These are phyloP conservation scores for Argopecten irradians DNA, from an alignment of 1,140 invertebrate genomes.

Conservation along the genomic window DNA sequence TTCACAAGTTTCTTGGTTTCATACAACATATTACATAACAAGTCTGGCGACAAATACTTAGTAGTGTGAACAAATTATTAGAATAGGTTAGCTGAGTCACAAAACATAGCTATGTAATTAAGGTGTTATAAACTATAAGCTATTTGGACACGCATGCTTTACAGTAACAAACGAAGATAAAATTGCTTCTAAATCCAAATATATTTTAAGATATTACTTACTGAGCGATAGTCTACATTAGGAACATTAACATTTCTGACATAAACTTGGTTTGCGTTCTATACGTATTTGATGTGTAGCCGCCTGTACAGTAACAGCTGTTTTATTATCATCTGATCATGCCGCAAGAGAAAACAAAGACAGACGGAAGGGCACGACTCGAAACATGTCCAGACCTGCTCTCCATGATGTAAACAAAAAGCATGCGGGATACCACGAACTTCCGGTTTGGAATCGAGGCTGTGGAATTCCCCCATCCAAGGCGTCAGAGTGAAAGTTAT, in stretches of 20 bases:
- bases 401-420: constrained; percentile 22
- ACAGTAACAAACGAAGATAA: too few relatives aligned
- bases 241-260: not conserved
- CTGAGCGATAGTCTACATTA: not conserved
- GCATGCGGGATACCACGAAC: not conserved
- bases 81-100: too few relatives aligned
- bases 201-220: not conserved
- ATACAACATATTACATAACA: too few relatives aligned
- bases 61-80: too few relatives aligned
- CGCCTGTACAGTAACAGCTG: not conserved
- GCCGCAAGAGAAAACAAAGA: not conserved
- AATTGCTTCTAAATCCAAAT: too few relatives aligned
- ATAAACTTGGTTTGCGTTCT: not conserved
- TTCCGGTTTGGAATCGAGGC: not conserved
- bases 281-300: not conserved
- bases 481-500: too few relatives aligned
- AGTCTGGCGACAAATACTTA: too few relatives aligned
- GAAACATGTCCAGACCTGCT: not conserved
- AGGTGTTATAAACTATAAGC: too few relatives aligned
- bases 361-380: not conserved
- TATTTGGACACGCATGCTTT: too few relatives aligned
- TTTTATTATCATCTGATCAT: constrained; percentile 23
- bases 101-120: too few relatives aligned
- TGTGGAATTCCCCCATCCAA: not conserved
- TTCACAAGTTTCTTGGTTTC: too few relatives aligned